Conservation (phyloP, 2,888 invertebrate genomes). For the Leptodirus hochenwartii region DNA sequence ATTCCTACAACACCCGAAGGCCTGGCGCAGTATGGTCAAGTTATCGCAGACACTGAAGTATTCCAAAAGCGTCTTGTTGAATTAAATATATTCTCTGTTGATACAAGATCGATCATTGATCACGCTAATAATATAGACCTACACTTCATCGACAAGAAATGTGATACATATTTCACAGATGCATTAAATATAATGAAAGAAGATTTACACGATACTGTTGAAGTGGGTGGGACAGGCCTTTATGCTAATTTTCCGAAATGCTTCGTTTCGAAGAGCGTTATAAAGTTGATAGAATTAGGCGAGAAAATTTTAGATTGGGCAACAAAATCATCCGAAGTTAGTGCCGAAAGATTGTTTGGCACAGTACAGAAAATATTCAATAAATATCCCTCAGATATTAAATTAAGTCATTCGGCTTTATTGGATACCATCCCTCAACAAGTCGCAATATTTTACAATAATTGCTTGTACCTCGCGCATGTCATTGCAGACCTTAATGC, state of each 20-base stretch:
- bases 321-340: conserved; percentile 37
- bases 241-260: conserved; percentile 30
- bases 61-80: conserved; percentile 45
- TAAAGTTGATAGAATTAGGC: conserved; percentile 43
- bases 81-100: conserved; percentile 37
- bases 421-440: conserved; percentile 76
- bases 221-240: conserved; percentile 29
- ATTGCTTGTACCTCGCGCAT: conserved; percentile 76
- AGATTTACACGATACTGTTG: conserved; percentile 57
- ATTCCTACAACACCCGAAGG: conserved; percentile 61
- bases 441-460: conserved; percentile 76
- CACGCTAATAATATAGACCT: conserved; percentile 58
- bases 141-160: conserved; percentile 59
- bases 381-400: conserved; percentile 58
- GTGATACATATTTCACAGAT: conserved; percentile 45
- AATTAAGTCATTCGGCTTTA: conserved; percentile 60
- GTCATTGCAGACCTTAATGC: no score
- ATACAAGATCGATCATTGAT: conserved; percentile 39
- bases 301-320: conserved; percentile 49
- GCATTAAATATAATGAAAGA: conserved; percentile 60
- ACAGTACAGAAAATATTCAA: conserved; percentile 57
- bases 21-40: conserved; percentile 36
- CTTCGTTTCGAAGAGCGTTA: conserved; percentile 40
- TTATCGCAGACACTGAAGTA: conserved; percentile 42
- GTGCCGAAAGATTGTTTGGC: conserved; percentile 44